phyloP scores from a whole-genome alignment of 2,113 vertebrate species.

The Halcyon malimbica region DNA sequence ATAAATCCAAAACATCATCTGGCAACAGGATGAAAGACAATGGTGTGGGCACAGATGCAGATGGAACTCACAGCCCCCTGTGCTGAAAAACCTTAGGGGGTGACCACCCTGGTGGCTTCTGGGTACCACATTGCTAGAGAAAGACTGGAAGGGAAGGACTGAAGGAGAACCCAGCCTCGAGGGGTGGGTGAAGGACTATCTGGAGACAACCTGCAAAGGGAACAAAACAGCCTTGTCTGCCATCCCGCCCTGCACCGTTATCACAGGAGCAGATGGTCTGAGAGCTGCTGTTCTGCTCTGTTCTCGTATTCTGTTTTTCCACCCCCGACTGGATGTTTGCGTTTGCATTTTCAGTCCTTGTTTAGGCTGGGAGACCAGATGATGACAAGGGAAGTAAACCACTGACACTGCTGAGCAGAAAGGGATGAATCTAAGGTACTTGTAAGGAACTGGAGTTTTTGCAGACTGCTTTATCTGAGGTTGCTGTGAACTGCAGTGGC shows the following conservation, averaged over 20 bases:
- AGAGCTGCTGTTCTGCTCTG: not conserved
- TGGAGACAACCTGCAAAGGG: not conserved
- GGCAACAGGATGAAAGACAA: not conserved
- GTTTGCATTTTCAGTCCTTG: not conserved
- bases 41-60: fast-evolving
- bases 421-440: not conserved
- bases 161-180: not conserved
- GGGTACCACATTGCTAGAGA: not conserved
- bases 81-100: not conserved
- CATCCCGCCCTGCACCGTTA: not conserved
- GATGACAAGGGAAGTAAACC: not conserved
- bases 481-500: not conserved
- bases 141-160: not conserved
- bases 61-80: not conserved
- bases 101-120: not conserved
- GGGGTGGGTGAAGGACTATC: not conserved
- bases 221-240: not conserved
- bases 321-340: not conserved
- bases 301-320: not conserved
- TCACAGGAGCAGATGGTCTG: not conserved
- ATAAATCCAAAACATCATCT: not conserved
- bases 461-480: slow-evolving; percentile 24
- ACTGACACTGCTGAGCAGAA: not conserved
- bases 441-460: fast-evolving
- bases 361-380: slow-evolving; percentile 19